Base-by-base conservation (phyloP, 1,140 invertebrate species). In the Muscidifurax raptorellus region DNA sequence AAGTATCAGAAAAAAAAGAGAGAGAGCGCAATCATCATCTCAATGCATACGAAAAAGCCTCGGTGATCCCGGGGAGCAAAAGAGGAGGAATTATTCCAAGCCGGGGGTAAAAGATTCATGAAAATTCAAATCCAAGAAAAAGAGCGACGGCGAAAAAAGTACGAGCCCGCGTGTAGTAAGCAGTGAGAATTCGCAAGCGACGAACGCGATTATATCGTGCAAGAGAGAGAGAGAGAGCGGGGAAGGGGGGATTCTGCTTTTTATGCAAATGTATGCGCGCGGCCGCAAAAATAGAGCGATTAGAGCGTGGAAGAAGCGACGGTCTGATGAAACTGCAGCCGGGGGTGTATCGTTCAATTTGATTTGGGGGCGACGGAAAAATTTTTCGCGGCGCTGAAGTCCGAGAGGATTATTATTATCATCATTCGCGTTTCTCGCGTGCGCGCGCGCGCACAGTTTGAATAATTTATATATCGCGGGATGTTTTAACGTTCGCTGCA, bases 201-300 rank as follows among this genome's bases (percentile, higher is more conserved):
- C 66, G 18, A 44, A 22, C 52, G 27, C 69, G 66, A 71, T 81
- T 81, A 81, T 74, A 59, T 72, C 40, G 40, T n/a, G 15, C 13
- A 15, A 59, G 52, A 22, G 52, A 22, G 22, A 22, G 22, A 59
- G 52, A 32, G 47, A 32, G 28, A 27, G 36, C 4, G 59, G n/a
- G 36, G 12, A 25, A 82, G 12, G 28, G 22, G 25, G 52, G 74
- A 64, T 82, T 32, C 72, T 47, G 47, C 36, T 83, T 79, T 83
- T 83, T 52, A 83, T 83, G 82, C 44, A 83, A 72, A 83, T 83
- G 79, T 79, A 83, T 83, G 82, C 66, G 30, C 59, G 75, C 40
- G 25, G 28, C 10, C 27, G 27, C 74, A 69, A 64, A 76, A 77
- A 76, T 83, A 18, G 64, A 52, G 47, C 66, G 75, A 83, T 83